These are phyloP conservation scores for Ooceraea biroi DNA, from an alignment of 1,140 invertebrate species.

Conservation along the genomic window DNA sequence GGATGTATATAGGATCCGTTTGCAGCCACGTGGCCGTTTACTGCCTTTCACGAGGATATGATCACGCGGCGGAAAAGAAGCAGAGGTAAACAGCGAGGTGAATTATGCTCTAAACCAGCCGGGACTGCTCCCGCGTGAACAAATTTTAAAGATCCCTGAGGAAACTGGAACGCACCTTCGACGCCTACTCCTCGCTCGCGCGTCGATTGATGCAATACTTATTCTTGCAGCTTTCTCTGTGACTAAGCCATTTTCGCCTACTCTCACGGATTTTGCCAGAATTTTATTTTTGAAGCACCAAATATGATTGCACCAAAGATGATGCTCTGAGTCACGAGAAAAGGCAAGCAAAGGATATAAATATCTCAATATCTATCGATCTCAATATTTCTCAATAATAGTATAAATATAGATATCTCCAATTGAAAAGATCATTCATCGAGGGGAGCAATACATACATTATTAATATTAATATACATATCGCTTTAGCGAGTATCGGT, in stretches of 20 bases:
- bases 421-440: no score
- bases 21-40: neutral
- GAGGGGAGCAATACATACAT: no score
- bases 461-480: neutral
- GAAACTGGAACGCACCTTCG: conserved; percentile 11
- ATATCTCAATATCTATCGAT: neutral
- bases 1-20: conserved; percentile 26
- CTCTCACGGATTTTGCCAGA: neutral
- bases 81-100: conserved; percentile 20
- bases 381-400: neutral
- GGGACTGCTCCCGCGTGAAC: neutral
- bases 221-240: conserved; percentile 38
- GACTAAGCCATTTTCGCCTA: conserved; percentile 18
- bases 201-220: conserved; percentile 47
- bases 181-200: conserved; percentile 9
- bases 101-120: conserved; percentile 43
- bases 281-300: conserved; percentile 11
- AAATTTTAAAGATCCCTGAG: conserved; percentile 19
- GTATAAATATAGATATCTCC: no score
- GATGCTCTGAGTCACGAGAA: neutral
- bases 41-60: neutral
- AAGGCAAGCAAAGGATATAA: neutral
- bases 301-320: neutral
- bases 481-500: neutral
- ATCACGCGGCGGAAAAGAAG: conserved; percentile 25